Conservation (phyloP, 2,888 invertebrate species). For the Drosophila paranaensis region DNA sequence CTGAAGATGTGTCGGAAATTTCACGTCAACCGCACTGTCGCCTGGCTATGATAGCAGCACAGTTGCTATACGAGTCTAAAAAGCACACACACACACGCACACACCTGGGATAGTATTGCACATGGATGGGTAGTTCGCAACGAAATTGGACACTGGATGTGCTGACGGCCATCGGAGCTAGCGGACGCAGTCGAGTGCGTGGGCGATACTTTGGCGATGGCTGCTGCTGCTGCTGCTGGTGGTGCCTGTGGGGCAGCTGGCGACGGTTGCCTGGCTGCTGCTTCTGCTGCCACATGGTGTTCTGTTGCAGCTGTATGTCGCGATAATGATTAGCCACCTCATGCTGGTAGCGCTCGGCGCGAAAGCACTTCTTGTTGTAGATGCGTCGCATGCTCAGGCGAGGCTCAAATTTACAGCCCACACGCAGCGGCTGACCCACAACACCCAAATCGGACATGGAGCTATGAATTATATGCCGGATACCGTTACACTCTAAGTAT, state of each 20-base stretch:
- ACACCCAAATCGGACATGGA: constrained; percentile 54
- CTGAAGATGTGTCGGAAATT: constrained; percentile 67
- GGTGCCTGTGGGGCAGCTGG: constrained; percentile 27
- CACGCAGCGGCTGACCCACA: constrained; percentile 61
- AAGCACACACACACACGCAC: constrained; percentile 6
- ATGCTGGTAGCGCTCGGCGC: constrained; percentile 66
- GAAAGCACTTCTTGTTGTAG: constrained; percentile 67
- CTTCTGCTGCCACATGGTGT: constrained; percentile 19
- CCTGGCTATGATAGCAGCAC: constrained; percentile 18
- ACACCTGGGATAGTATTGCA: constrained; percentile 78
- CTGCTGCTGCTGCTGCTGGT: constrained; percentile 29
- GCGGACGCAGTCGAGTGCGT: constrained; percentile 40
- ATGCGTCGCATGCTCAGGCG: constrained; percentile 70
- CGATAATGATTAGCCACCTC: constrained; percentile 84
- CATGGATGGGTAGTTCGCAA: constrained; percentile 67
- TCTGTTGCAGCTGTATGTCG: constrained; percentile 74
- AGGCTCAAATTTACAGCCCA: constrained; percentile 46
- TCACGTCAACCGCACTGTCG: constrained; percentile 48
- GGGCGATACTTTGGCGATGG: constrained; percentile 23
- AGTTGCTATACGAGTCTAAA: constrained; percentile 1
- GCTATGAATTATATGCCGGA: neutral
- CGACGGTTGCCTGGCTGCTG: constrained; percentile 14
- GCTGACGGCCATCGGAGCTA: constrained; percentile 27
- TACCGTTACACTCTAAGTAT: neutral
- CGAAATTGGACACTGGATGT: constrained; percentile 57